phyloP scores from a whole-genome alignment of 2,113 vertebrate genomes.

The Hydrolagus affinis region DNA sequence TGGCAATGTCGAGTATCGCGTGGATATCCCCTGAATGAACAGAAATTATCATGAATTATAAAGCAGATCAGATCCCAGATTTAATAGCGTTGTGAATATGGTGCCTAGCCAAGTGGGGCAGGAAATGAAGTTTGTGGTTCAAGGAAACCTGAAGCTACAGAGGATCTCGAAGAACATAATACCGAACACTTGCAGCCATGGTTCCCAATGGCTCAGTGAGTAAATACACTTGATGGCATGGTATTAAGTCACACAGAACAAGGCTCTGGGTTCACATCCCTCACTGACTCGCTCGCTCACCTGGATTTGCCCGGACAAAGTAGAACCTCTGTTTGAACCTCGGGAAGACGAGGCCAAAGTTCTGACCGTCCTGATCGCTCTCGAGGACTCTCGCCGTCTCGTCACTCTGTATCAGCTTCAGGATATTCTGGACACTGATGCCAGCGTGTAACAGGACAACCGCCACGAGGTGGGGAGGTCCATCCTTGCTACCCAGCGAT shows the following conservation, averaged over 20 bases:
- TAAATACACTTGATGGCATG: too few species aligned
- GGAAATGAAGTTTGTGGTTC: too few species aligned
- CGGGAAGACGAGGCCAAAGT: constrained; percentile 70
- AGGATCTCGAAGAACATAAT: too few species aligned
- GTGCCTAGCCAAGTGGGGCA: too few species aligned
- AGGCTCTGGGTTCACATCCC: too few species aligned
- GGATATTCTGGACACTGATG: constrained; percentile 41
- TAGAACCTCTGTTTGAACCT: constrained; percentile 79
- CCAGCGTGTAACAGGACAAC: constrained; percentile 67
- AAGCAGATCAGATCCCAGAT: too few species aligned
- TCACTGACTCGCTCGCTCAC: constrained; percentile 46
- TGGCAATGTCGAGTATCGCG: constrained; percentile 77
- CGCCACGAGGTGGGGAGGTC: constrained; percentile 79
- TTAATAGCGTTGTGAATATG: too few species aligned
- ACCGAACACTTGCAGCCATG: too few species aligned
- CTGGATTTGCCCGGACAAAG: constrained; percentile 62
- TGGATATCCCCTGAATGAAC: constrained; percentile 70
- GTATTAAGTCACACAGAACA: too few species aligned
- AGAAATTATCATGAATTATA: not conserved
- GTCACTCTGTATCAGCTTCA: constrained; percentile 59
- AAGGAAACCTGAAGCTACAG: too few species aligned
- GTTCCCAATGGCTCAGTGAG: too few species aligned
- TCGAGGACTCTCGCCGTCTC: constrained; percentile 47
- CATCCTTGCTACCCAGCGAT: constrained; percentile 73
- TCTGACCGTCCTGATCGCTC: constrained; percentile 43